Evolutionary conservation across 2,888 invertebrate species (phyloP), one percentile per base, ranked within the genome.

Genomic region (Coleophora deauratella): DNA sequence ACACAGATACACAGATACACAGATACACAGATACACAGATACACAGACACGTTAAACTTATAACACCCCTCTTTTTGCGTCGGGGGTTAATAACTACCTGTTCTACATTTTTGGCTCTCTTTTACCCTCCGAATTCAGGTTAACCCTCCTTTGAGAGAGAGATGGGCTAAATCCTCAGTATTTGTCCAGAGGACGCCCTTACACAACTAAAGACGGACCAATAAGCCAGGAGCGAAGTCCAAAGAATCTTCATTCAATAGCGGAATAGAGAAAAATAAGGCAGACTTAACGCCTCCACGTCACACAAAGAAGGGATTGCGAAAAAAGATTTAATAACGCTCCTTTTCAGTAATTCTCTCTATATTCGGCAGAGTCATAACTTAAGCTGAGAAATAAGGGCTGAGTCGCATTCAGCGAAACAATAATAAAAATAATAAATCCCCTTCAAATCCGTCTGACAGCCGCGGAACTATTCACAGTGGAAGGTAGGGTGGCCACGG

Each of bases 351-450:
- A 49, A 54, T 56, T 62, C 61, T 37, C 59, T 65, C 54, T 59
- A 64, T 56, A 63, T 50, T 44, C 47, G 46, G 41, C 48, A 44
- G 59, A 70, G 65, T 70, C 68, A 72, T 71, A 70, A 68, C 66
- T 71, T 70, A 67, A 68, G 66, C 54, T 53, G 55, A 44, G 58
- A 55, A 63, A 65, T 66, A 71, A 72, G 68, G 54, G 59, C 49
- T 44, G 47, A 64, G 66, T 60, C 68, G 67, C 66, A 65, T 65
- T 63, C 65, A 61, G 60, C 56, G 72, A 77, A 81, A 80, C 81
- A 80, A 81, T 80, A 81, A 82, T 79, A 80, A 80, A 81, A 82
- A 82, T 80, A 84, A 81, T 82, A 84, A 82, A 82, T 82, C 77
- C 78, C 71, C 67, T 74, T 80, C 80, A 78, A 75, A 79, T 70